A percentile compares a stretch with the other conserved stretches of the same genome.
These are phyloP conservation scores for Zingel zingel DNA, from an alignment of 2,113 vertebrate genomes.

Conservation along the genomic window DNA sequence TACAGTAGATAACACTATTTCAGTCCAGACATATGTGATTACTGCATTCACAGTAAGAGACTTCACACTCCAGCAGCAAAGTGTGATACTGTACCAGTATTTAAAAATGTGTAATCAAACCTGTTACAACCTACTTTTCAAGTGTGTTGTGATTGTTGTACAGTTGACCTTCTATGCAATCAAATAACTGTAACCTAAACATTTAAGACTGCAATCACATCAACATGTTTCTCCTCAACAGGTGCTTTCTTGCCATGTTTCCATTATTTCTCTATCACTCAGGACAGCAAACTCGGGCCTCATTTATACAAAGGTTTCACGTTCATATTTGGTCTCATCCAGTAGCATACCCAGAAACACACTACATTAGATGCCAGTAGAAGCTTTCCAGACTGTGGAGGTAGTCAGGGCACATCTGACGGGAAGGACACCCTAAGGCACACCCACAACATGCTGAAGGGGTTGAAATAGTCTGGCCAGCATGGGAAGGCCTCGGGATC, in stretches of 20 bases:
- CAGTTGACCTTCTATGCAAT: neutral
- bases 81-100: neutral
- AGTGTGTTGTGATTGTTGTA: neutral
- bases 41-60: neutral
- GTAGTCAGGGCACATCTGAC: conserved; percentile 6
- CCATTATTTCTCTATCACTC: no score
- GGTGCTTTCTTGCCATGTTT: neutral
- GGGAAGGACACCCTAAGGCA: conserved; percentile 40
- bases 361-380: neutral
- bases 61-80: neutral
- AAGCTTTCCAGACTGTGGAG: conserved; percentile 6
- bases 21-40: neutral
- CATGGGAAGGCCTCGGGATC: conserved; percentile 25
- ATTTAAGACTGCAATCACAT: neutral
- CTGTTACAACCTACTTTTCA: neutral
- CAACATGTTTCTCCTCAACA: neutral
- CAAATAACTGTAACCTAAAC: neutral
- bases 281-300: neutral
- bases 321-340: neutral
- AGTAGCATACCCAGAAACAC: neutral
- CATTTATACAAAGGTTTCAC: neutral
- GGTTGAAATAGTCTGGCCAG: conserved; percentile 31
- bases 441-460: conserved; percentile 47
- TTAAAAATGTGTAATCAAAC: conserved; percentile 5
- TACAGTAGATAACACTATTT: neutral